Conservation (phyloP, 1,140 invertebrate genomes). For the Neodiprion fabricii region DNA sequence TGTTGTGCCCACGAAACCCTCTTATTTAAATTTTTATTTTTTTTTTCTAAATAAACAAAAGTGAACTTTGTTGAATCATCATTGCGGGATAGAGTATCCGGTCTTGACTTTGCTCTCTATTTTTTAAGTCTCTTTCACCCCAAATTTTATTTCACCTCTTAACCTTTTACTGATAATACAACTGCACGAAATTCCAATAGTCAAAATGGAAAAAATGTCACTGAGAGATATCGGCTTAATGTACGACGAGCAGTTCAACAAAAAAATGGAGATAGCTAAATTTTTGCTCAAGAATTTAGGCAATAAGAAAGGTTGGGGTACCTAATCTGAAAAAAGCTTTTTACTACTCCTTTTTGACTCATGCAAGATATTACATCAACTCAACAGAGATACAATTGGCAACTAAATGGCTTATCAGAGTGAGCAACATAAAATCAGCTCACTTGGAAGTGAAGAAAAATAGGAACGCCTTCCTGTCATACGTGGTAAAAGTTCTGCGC, state of each 20-base stretch:
- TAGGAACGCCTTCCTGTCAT: constrained; percentile 60
- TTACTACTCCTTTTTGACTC: neutral
- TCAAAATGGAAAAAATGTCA: constrained; percentile 18
- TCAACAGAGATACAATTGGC: constrained; percentile 51
- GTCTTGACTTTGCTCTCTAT: too few species aligned
- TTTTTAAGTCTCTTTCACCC: too few species aligned
- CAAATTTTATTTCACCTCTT: too few species aligned
- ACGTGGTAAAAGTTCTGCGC: constrained; percentile 56
- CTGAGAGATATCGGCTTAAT: constrained; percentile 20
- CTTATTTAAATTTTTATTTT: too few species aligned
- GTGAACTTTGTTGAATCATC: too few species aligned
- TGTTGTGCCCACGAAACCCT: too few species aligned
- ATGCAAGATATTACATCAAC: neutral
- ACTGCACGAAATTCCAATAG: neutral
- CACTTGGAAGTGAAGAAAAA: constrained; percentile 56
- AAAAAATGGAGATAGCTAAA: constrained; percentile 49
- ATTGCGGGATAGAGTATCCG: too few species aligned
- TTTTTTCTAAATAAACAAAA: too few species aligned
- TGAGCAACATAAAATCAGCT: constrained; percentile 46
- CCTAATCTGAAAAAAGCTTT: constrained; percentile 5
- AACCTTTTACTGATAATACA: neutral
- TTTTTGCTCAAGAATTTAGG: constrained; percentile 44
- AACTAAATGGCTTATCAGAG: constrained; percentile 53
- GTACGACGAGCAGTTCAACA: constrained; percentile 53
- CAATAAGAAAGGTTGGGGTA: constrained; percentile 41